These are phyloP conservation scores for Gephyroberyx darwinii DNA, from an alignment of 2,797 vertebrate species.

Conservation along the genomic window DNA sequence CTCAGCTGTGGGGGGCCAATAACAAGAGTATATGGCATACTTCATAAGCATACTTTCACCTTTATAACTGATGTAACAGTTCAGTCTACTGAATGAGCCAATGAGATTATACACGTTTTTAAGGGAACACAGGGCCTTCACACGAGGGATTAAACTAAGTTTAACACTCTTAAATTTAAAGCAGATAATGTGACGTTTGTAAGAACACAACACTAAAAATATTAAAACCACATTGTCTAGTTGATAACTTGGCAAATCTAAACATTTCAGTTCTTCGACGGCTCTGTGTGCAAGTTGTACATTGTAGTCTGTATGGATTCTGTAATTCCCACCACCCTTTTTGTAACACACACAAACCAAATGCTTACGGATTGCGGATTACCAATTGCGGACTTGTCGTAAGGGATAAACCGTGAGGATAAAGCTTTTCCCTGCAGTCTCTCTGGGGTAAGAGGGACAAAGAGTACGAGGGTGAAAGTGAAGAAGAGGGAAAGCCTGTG, in stretches of 20 bases:
- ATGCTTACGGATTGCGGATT: constrained; percentile 77
- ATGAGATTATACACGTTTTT: constrained; percentile 19
- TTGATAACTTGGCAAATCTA: not conserved
- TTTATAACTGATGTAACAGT: constrained; percentile 4
- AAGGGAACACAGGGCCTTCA: constrained; percentile 4
- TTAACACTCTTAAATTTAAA: constrained; percentile 38
- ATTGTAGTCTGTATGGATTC: constrained; percentile 25
- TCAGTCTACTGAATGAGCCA: constrained; percentile 20
- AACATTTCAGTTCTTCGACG: not conserved
- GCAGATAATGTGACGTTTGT: not conserved
- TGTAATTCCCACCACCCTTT: constrained; percentile 33
- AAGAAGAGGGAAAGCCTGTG: constrained; percentile 40
- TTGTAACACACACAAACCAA: constrained; percentile 46
- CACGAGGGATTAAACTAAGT: constrained; percentile 30
- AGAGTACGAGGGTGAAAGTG: constrained; percentile 54
- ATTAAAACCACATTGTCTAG: not conserved
- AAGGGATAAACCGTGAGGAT: constrained; percentile 81
- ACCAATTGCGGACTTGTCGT: constrained; percentile 75
- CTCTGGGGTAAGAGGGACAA: constrained; percentile 46
- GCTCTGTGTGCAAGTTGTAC: not conserved
- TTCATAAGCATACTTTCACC: constrained; percentile 5
- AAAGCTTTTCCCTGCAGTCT: constrained; percentile 72
- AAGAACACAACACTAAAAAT: too few relatives aligned
- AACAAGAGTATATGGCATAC: constrained; percentile 14
- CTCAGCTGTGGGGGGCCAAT: not conserved